These are phyloP conservation scores for Pangasius macronema DNA, from an alignment of 2,797 vertebrate species.

Conservation along the genomic window DNA sequence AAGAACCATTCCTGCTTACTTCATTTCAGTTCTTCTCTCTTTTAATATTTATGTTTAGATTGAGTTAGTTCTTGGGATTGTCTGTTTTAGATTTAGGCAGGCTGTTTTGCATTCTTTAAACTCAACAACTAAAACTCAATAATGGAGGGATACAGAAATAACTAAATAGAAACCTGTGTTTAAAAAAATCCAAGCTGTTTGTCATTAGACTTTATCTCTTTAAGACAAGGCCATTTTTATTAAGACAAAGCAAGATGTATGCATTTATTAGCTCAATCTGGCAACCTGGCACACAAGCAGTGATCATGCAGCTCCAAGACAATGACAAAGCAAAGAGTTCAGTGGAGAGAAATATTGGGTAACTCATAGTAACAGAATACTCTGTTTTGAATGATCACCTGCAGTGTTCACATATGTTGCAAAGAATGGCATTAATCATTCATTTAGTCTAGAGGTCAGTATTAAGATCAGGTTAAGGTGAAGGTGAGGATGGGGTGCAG, in stretches of 20 bases:
- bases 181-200: neutral
- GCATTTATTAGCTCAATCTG: neutral
- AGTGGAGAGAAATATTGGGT: neutral
- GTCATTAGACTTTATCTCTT: neutral
- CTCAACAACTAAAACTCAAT: neutral
- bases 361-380: neutral
- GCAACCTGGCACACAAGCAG: slow-evolving; percentile 7
- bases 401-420: neutral
- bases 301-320: slow-evolving; percentile 30
- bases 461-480: neutral
- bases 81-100: neutral
- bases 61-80: too few species aligned
- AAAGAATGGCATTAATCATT: neutral
- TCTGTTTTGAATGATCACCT: neutral
- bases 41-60: neutral
- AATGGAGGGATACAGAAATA: neutral
- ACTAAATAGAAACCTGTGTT: neutral
- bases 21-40: neutral
- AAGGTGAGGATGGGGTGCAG: neutral
- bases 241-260: too few species aligned
- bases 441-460: neutral
- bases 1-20: neutral
- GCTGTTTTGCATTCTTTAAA: neutral
- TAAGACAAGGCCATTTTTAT: too few species aligned
- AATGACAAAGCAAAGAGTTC: slow-evolving; percentile 43